Percentiles rank a stretch among this genome's conserved stretches.
Conservation (phyloP, 2,797 vertebrate species). For the Liasis olivaceus region DNA sequence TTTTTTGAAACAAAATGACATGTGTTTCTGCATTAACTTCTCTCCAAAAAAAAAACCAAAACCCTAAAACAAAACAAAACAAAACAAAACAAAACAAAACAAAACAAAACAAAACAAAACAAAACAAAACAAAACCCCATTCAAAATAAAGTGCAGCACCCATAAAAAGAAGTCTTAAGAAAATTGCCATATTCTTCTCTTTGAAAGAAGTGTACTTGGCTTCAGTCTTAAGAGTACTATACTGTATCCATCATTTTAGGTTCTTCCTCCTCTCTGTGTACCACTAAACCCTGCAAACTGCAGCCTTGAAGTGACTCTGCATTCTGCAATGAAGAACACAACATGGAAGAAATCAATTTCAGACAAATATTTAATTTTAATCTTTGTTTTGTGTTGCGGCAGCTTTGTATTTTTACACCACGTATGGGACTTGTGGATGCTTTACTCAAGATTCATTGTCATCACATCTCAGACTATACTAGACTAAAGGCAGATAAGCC, state of each 20-base stretch:
- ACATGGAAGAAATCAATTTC: constrained; percentile 31
- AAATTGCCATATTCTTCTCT: constrained; percentile 78
- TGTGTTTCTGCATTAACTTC: constrained; percentile 66
- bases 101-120: too few relatives aligned
- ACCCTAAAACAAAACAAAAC: background rate
- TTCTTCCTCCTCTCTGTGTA: constrained; percentile 91
- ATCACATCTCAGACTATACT: background rate
- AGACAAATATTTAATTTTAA: background rate
- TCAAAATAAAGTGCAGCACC: constrained; percentile 96
- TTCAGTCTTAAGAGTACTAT: constrained; percentile 74
- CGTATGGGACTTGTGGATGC: background rate
- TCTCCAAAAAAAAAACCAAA: constrained; percentile 47
- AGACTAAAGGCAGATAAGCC: background rate
- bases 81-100: background rate
- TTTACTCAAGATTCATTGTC: background rate
- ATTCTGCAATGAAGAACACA: constrained; percentile 76
- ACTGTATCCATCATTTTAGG: constrained; percentile 93
- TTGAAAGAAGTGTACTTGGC: constrained; percentile 67
- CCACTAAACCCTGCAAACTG: constrained; percentile 74
- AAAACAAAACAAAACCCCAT: constrained; percentile 1
- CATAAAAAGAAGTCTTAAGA: constrained; percentile 84
- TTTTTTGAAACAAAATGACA: constrained; percentile 65
- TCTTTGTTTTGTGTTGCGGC: background rate
- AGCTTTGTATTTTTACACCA: background rate
- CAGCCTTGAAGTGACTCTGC: constrained; percentile 78